These are phyloP conservation scores for Pycnomerus fuliginosus DNA, from an alignment of 2,888 invertebrate genomes.

Conservation along the genomic window DNA sequence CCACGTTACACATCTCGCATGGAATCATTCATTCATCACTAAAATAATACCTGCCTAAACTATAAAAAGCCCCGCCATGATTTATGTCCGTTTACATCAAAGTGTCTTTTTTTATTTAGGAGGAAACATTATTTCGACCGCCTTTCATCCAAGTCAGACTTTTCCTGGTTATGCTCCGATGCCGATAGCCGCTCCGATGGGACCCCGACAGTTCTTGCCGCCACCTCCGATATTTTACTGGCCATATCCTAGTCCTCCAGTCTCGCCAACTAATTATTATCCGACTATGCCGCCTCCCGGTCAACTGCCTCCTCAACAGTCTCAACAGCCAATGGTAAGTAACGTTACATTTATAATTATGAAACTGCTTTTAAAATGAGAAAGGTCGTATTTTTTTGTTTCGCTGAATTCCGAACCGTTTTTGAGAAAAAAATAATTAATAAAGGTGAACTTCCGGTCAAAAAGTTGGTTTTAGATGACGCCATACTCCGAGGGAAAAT, in stretches of 20 bases:
- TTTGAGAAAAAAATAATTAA: too few species aligned
- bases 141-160: slow-evolving; percentile 47
- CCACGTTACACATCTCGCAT: slow-evolving; percentile 17
- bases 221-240: slow-evolving; percentile 83
- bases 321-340: slow-evolving; percentile 48
- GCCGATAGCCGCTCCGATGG: slow-evolving; percentile 49
- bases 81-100: slow-evolving; percentile 1
- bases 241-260: slow-evolving; percentile 93
- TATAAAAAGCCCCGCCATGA: not conserved
- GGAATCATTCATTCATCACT: slow-evolving; percentile 20
- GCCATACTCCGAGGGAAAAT: too few species aligned
- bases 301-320: slow-evolving; percentile 42
- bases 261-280: slow-evolving; percentile 87
- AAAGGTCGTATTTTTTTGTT: too few species aligned
- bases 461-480: too few species aligned
- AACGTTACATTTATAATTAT: too few species aligned
- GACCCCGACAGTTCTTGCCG: slow-evolving; percentile 55
- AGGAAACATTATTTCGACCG: slow-evolving; percentile 60
- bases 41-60: slow-evolving; percentile 4
- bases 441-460: too few species aligned
- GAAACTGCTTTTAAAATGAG: too few species aligned
- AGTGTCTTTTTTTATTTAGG: slow-evolving; percentile 49
- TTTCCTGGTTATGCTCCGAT: slow-evolving; percentile 49
- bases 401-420: too few species aligned
- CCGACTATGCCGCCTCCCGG: slow-evolving; percentile 59